Conservation (phyloP, 2,113 vertebrate species). For the Marcusenius ussheri region DNA sequence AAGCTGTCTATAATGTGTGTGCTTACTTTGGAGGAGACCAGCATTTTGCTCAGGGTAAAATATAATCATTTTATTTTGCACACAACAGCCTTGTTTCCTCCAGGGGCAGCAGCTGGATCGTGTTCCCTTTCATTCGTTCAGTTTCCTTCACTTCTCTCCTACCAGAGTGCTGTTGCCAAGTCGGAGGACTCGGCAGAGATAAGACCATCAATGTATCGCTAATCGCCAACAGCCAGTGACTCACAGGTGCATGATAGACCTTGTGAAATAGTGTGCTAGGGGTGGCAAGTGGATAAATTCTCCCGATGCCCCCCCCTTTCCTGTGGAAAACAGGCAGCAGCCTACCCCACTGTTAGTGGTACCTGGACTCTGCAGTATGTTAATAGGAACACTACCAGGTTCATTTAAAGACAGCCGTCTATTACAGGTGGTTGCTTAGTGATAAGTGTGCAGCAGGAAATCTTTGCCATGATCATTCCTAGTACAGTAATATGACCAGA, state of each 20-base stretch:
- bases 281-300: neutral
- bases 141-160: neutral
- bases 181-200: neutral
- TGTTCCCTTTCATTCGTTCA: neutral
- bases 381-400: neutral
- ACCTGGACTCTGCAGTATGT: neutral
- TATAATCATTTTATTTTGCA: neutral
- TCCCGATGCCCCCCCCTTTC: neutral
- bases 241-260: neutral
- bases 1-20: neutral
- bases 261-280: neutral
- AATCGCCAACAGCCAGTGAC: neutral
- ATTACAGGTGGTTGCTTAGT: neutral
- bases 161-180: neutral
- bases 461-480: neutral
- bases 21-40: neutral
- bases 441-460: neutral
- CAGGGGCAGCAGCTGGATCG: neutral
- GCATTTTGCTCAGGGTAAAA: neutral
- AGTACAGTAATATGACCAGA: neutral
- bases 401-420: neutral
- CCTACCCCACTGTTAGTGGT: neutral
- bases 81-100: neutral
- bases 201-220: neutral
- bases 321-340: neutral